Conservation (phyloP, 1,140 invertebrate species). For the Aphis craccivora region DNA sequence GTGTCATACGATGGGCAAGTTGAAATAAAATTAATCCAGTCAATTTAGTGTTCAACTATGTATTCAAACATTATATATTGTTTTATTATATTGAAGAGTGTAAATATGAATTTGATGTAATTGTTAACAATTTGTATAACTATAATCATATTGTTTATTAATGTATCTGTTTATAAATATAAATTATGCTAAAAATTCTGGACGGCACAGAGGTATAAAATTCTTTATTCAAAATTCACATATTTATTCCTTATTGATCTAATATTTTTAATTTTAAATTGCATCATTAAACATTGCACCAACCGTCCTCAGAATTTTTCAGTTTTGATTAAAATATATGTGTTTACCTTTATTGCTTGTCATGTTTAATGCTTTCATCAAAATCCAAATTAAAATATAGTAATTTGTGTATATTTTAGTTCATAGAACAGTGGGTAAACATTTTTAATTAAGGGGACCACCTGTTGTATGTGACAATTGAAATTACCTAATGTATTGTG, state of each 20-base stretch:
- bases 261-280: background rate
- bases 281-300: background rate
- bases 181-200: slow-evolving; percentile 6
- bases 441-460: slow-evolving; percentile 28
- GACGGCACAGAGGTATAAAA: background rate
- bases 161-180: background rate
- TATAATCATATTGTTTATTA: background rate
- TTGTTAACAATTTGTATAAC: background rate
- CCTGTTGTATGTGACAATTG: slow-evolving; percentile 30
- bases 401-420: background rate
- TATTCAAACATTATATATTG: background rate
- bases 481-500: slow-evolving; percentile 1
- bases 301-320: background rate
- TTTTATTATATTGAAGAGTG: background rate
- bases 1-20: background rate
- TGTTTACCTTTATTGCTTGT: slow-evolving; percentile 9
- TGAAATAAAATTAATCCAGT: background rate
- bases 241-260: background rate
- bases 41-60: background rate
- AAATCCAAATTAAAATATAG: background rate
- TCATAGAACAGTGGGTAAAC: slow-evolving; percentile 22
- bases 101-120: background rate
- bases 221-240: background rate
- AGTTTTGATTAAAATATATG: background rate
- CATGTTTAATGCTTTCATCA: background rate